A percentile compares a stretch with the other conserved stretches of the same genome.
Conservation (phyloP, 2,797 vertebrate species). For the Sebastes reedi region DNA sequence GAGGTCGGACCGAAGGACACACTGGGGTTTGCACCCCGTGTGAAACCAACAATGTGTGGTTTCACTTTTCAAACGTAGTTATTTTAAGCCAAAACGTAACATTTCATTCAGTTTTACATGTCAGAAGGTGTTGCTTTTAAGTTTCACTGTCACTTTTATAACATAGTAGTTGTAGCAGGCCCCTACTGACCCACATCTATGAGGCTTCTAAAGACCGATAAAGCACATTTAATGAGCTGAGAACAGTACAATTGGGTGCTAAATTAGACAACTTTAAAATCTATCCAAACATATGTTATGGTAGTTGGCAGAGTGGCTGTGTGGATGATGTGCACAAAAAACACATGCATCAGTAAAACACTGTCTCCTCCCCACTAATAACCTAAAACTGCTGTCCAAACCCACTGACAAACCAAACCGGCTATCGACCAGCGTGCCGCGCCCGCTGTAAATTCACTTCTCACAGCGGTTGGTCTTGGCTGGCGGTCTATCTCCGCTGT, state of each 20-base stretch:
- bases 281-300: conserved; percentile 2
- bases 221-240: not conserved
- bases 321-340: conserved; percentile 31
- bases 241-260: not conserved
- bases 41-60: too few species aligned
- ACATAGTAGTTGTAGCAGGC: not conserved
- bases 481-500: conserved; percentile 14
- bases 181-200: not conserved
- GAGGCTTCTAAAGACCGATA: not conserved
- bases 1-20: too few species aligned
- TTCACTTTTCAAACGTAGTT: too few species aligned
- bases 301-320: conserved; percentile 16
- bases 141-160: not conserved
- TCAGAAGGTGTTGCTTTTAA: too few species aligned
- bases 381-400: conserved; percentile 52
- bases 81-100: too few species aligned
- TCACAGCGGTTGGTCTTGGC: conserved; percentile 41
- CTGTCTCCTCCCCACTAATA: conserved; percentile 44
- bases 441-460: conserved; percentile 51
- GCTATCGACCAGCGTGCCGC: conserved; percentile 54
- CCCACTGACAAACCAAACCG: conserved; percentile 60
- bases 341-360: conserved; percentile 37
- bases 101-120: too few species aligned
- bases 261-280: not conserved
- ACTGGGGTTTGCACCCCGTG: too few species aligned